Base-by-base conservation (phyloP, 2,113 vertebrate species). In the Prionailurus viverrinus region DNA sequence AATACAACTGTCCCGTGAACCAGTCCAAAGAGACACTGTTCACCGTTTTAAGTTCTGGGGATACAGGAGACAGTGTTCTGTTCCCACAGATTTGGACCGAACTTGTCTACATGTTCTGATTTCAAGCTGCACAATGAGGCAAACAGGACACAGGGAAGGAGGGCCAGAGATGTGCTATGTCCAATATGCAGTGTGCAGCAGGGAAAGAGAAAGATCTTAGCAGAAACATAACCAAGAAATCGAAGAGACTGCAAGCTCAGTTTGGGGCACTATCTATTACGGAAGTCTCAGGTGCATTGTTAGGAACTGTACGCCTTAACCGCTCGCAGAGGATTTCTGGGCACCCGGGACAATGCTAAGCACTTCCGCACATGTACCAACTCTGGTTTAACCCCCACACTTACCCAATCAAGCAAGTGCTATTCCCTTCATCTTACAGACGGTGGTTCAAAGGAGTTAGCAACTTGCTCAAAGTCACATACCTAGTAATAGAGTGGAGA, bases 1-100 rank as follows among this genome's bases (percentile, higher is more conserved):
- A 99, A 91, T 99, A 99, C 2, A 99, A 94, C 88, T 99, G 99
- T 19, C 99, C 99, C 36, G 98, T 99, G 80, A 99, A 97, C 99
- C 99, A 99, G 98, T 99, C 99, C 95, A 99, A 97, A 3, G 99
- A 99, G 94, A 99, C 97, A 97, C 99, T 99, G 78, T 98, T 99
- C 87, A 99, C 98, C 36, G 99, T 98, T 83, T 95, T 89, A 0
- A 98, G 97, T 27, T 99, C 99, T 99, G 95, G 15, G 76, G 92
- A 95, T 18, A 97, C 14, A 91, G 29, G 29, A 82, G 23, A 96
- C 4, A 66, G 18, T 51, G 1, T 95, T 29, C 82, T 11, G 25
- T 55, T 48, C 29, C 9, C 65, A 29, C 14, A 86, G 39, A 61
- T 25, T 85, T 14, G 0, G 48, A 81, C 13, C 53, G 31, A 76